Percentiles rank a stretch among this genome's conserved stretches.
Evolutionary conservation across 2,888 invertebrate genomes (phyloP).

Genomic region (Mechanitis messenoides): DNA sequence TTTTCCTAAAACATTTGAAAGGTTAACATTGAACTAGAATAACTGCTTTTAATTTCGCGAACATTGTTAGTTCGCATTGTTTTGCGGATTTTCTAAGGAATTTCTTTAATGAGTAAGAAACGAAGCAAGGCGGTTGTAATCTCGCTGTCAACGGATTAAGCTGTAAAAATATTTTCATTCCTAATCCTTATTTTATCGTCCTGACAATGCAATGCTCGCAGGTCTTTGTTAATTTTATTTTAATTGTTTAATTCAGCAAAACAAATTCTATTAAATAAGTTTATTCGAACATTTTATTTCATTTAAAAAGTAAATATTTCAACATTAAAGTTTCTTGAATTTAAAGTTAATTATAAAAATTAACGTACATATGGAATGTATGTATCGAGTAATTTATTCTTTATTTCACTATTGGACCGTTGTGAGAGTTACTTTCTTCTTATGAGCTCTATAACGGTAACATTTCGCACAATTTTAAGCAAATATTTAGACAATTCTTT

Average conservation of each 20-base stretch:
- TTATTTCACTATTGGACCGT: too few relatives aligned
- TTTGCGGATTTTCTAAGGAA: slow-evolving; percentile 10
- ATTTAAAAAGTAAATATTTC: too few relatives aligned
- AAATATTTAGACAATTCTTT: slow-evolving; percentile 5
- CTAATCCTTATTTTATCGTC: not conserved
- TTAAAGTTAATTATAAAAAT: too few relatives aligned
- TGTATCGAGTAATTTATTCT: too few relatives aligned
- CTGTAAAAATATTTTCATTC: slow-evolving; percentile 1
- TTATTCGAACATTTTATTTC: too few relatives aligned
- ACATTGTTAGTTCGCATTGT: slow-evolving; percentile 9
- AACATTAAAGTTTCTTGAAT: too few relatives aligned
- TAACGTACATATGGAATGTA: too few relatives aligned
- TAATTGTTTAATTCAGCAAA: too few relatives aligned
- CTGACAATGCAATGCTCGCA: too few relatives aligned
- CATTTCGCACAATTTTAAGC: not conserved
- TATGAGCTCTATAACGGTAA: not conserved
- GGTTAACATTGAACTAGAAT: not conserved
- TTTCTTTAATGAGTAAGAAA: slow-evolving; percentile 13
- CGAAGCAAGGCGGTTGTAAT: not conserved
- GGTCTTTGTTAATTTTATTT: too few relatives aligned
- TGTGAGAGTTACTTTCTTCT: too few relatives aligned
- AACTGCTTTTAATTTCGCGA: slow-evolving; percentile 7
- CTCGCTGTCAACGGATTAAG: not conserved
- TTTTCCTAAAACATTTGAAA: not conserved
- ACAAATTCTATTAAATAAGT: too few relatives aligned